Evolutionary conservation across 2,113 vertebrate species (phyloP), one percentile per base, ranked within the genome.

Genomic region (Coreoperca whiteheadi): DNA sequence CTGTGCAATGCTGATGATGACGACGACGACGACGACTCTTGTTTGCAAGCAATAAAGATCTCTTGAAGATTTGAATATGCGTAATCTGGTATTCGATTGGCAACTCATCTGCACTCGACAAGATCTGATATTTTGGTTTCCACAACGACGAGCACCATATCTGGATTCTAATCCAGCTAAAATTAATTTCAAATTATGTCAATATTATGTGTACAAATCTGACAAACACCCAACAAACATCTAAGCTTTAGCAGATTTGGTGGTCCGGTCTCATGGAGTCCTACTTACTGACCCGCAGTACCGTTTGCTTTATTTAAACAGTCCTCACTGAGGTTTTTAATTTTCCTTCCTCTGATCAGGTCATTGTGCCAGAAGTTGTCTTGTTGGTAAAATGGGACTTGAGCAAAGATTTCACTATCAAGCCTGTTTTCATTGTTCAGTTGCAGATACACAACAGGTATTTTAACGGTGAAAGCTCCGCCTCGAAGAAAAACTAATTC

Each of bases 391-490:
- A 7, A 30, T 4, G 1, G 6, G 7, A 60, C 12, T 18, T 60
- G 1, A 32, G 6, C 6, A 3, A 20, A 60, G 16, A 8, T 32
- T 69, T 53, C 8, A n/a, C 23, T 68, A 21, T 50, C 23, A 15
- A 30, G 6, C 9, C 8, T 53, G 14, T 2, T 12, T 4, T 56
- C 56, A 43, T 43, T 15, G 25, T 57, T 64, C 21, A n/a, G 63
- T 15, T 25, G 37, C 37, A 65, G 37, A 25, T 0, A 16, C 11
- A 61, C 20, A 37, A 10, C 57, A 4, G 0, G 18, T 12, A 4
- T 50, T 50, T 9, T 32, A 30, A 34, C 15, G 66, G 15, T 20
- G 46, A 48, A 28, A 15, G 21, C 50, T 56, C 2, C 39, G 68
- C 25, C 8, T n/a, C 11, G 5, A 41, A 28, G 8, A 39, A 43